Base-by-base conservation (phyloP, 2,888 invertebrate species). In the Mayetiola destructor region DNA sequence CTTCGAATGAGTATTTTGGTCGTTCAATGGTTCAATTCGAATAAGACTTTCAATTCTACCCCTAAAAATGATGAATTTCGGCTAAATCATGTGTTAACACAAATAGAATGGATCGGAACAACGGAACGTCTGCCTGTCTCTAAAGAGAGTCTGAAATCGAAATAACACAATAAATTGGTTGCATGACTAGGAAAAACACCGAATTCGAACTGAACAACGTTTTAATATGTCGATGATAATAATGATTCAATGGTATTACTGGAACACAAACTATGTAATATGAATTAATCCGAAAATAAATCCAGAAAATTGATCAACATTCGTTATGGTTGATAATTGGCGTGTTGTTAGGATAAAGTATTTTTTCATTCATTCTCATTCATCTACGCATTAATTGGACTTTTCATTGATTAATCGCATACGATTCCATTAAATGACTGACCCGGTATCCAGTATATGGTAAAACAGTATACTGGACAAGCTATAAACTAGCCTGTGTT, bases 321-420 rank as follows among this genome's bases (percentile, higher is more conserved):
- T 48, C 29, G 48, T 27, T 48, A 48, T 48, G 48, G 48, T 48
- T 48, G 48, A 27, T 48, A 48, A 48, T 42, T 48, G 48, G 48
- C 29, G 27, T 27, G 48, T 27, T 48, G 27, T 42, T n/a, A n/a
- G n/a, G 42, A 12, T 36, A 12, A 21, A 21, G 5, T 40, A 2
- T 40, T 4, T 21, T 12, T 21, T 4, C 21, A 2, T 21, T 3
- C 39, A 2, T 10, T 21, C 21, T 21, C 40, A 4, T 23, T 4
- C 20, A n/a, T n/a, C n/a, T n/a, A n/a, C n/a, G n/a, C n/a, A n/a
- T n/a, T n/a, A n/a, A n/a, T n/a, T n/a, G n/a, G n/a, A n/a, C n/a
- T n/a, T n/a, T n/a, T n/a, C n/a, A n/a, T n/a, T n/a, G n/a, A n/a
- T n/a, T n/a, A n/a, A n/a, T n/a, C n/a, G n/a, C n/a, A n/a, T n/a